Conservation (phyloP, 2,113 vertebrate genomes). For the Platysternon megacephalum region DNA sequence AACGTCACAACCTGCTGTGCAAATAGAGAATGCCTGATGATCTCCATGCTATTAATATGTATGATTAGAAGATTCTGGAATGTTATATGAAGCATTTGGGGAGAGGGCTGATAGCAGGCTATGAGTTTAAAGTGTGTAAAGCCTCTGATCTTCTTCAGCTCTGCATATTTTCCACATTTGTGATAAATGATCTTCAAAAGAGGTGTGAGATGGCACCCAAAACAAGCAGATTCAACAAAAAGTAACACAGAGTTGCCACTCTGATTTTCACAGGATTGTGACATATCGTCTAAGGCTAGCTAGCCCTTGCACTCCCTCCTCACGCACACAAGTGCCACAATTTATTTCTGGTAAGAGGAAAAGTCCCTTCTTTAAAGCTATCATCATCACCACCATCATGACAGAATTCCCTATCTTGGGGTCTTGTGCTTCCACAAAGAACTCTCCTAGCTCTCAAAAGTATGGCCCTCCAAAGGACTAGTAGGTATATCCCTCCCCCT, state of each 20-base stretch:
- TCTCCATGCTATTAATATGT: constrained; percentile 1
- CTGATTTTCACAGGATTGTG: neutral
- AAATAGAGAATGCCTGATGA: neutral
- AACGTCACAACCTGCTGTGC: neutral
- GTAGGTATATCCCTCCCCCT: neutral
- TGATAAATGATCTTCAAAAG: neutral
- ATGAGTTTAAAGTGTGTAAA: neutral
- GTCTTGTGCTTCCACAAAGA: neutral
- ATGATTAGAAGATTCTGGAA: neutral
- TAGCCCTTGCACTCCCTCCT: neutral
- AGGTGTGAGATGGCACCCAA: neutral
- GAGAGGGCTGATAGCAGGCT: neutral
- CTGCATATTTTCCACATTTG: rapidly evolving
- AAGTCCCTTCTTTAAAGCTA: neutral
- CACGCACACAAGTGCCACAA: neutral
- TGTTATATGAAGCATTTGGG: neutral
- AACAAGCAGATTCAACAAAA: neutral
- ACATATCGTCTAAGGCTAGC: neutral
- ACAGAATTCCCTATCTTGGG: neutral
- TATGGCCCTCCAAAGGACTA: neutral
- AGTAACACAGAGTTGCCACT: neutral
- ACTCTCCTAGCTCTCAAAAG: neutral
- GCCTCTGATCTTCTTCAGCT: neutral
- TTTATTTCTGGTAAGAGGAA: neutral
- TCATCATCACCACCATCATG: neutral